A percentile compares a stretch with the other conserved stretches of the same genome.
phyloP scores from a whole-genome alignment of 2,888 invertebrate genomes.

The Esperia sulphurella region DNA sequence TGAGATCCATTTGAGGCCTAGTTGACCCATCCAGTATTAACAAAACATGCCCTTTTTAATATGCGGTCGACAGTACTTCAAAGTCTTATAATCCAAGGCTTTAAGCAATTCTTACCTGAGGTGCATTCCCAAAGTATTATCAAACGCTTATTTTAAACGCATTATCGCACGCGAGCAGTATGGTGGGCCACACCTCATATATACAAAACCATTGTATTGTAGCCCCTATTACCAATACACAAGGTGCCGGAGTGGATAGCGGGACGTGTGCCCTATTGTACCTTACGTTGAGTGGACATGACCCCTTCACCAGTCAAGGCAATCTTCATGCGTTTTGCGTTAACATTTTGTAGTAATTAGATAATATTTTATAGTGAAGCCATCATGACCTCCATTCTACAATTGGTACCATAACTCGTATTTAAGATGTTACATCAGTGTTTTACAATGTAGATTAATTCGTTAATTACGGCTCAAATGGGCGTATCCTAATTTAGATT shows the following conservation, averaged over 20 bases:
- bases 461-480: no score
- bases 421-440: no score
- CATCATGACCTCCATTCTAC: not conserved
- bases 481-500: no score
- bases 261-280: not conserved
- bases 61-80: not conserved
- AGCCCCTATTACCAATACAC: not conserved
- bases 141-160: conserved; percentile 6
- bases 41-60: no score
- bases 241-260: no score
- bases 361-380: not conserved
- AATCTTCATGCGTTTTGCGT: conserved; percentile 14
- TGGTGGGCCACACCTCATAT: not conserved
- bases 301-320: conserved; percentile 63
- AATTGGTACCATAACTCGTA: no score
- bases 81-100: not conserved
- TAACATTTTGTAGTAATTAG: not conserved
- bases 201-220: not conserved
- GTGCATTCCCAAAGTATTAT: conserved; percentile 16
- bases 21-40: no score
- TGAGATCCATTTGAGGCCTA: no score
- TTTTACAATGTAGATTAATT: no score
- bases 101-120: not conserved
- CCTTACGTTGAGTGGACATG: conserved; percentile 27
- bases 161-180: conserved; percentile 5